These are phyloP conservation scores for Rhinoraja longicauda DNA, from an alignment of 2,797 vertebrate species.

Conservation along the genomic window DNA sequence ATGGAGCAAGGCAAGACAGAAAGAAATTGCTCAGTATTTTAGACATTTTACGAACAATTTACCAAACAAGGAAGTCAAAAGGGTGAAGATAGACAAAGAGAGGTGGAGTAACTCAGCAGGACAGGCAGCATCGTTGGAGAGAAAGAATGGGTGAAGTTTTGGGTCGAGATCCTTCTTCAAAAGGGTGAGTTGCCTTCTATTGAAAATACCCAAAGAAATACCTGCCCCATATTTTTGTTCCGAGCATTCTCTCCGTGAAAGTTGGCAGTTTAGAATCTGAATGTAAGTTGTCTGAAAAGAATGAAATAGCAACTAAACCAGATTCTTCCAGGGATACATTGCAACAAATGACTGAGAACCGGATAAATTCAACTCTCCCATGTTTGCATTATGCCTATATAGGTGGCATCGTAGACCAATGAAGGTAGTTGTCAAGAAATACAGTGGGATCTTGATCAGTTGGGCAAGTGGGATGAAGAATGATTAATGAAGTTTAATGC, in stretches of 20 bases:
- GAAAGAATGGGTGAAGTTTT: too few species aligned
- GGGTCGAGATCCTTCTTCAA: too few species aligned
- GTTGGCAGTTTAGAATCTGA: neutral
- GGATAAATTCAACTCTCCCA: neutral
- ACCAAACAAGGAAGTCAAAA: neutral
- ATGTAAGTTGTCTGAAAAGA: neutral
- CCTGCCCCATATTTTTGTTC: neutral
- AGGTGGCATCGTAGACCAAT: too few species aligned
- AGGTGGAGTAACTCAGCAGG: too few species aligned
- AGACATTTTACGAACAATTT: neutral
- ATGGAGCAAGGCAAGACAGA: neutral
- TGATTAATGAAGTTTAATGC: too few species aligned
- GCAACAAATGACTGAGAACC: neutral
- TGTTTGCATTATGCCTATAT: neutral
- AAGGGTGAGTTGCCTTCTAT: too few species aligned
- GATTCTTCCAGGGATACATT: neutral
- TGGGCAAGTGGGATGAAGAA: too few species aligned
- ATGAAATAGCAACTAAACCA: too few species aligned
- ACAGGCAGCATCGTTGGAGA: too few species aligned
- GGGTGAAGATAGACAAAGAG: neutral
- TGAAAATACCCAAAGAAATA: neutral
- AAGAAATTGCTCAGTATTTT: neutral
- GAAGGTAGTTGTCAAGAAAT: too few species aligned
- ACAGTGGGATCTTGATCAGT: too few species aligned
- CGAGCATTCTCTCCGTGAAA: neutral